Evolutionary conservation across 2,888 invertebrate genomes (phyloP), one percentile per base, ranked within the genome.

Genomic region (Frankliniella fusca): DNA sequence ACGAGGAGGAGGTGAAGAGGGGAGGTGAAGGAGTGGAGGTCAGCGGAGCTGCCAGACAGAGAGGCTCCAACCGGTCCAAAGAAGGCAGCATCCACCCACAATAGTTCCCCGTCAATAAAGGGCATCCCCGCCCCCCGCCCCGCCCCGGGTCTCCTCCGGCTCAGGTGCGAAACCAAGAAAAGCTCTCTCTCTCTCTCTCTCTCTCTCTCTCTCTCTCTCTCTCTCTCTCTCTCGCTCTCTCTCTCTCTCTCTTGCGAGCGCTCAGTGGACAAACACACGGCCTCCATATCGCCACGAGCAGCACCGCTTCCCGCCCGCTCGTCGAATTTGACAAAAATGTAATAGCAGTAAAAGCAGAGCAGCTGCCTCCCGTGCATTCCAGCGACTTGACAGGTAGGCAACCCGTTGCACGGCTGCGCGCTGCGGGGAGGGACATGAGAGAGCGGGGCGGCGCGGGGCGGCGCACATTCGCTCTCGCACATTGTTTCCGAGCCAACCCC

Each of bases 141-240:
- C 23, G 9, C n/a, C 70, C 70, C 70, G 23, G n/a, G 0, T 3
- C n/a, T 70, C 70, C n/a, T 11, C n/a, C 65, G 27, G 10, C 27
- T 76, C 70, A 76, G 70, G 70, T 76, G 70, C 70, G 70, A 76
- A 76, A 76, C 70, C 70, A 27, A 76, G 70, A 23, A 76, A 76
- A 76, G 27, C 38, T 38, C n/a, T n/a, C n/a, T n/a, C n/a, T n/a
- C n/a, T n/a, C n/a, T n/a, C n/a, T n/a, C n/a, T n/a, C n/a, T n/a
- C n/a, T n/a, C n/a, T n/a, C n/a, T n/a, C n/a, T n/a, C n/a, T n/a
- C n/a, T n/a, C n/a, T n/a, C n/a, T n/a, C n/a, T n/a, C n/a, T n/a
- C n/a, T n/a, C n/a, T n/a, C n/a, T n/a, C n/a, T n/a, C n/a, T n/a
- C n/a, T n/a, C n/a, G n/a, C n/a, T n/a, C n/a, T n/a, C n/a, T n/a